Conservation (phyloP, 1,140 invertebrate species). For the Cydia splendana region DNA sequence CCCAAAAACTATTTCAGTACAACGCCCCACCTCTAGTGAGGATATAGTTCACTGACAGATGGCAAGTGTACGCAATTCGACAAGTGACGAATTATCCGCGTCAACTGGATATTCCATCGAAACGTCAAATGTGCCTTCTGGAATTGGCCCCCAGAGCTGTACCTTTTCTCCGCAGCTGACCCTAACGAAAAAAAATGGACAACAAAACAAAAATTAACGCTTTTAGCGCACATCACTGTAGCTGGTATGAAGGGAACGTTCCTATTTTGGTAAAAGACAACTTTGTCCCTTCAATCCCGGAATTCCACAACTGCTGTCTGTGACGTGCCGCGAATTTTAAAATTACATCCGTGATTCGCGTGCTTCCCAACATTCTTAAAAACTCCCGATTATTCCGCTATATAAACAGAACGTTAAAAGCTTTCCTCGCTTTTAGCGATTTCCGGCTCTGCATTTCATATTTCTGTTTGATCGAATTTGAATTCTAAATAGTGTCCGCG, state of each 20-base stretch:
- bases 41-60: too few species aligned
- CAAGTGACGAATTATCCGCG: too few species aligned
- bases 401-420: background rate
- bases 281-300: background rate
- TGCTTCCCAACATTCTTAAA: background rate
- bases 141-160: too few species aligned
- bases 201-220: too few species aligned
- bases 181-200: too few species aligned
- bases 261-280: background rate
- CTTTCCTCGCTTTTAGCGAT: background rate
- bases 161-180: too few species aligned
- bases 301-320: background rate
- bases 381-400: background rate
- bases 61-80: too few species aligned
- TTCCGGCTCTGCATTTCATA: background rate
- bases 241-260: background rate
- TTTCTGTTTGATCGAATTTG: background rate
- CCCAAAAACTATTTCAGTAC: too few species aligned
- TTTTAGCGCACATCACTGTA: too few species aligned
- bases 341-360: background rate
- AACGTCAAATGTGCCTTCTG: too few species aligned
- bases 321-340: background rate
- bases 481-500: background rate
- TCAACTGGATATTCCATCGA: too few species aligned
- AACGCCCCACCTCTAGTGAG: too few species aligned